Conservation (phyloP, 2,113 vertebrate species). For the Cyrtonyx montezumae region DNA sequence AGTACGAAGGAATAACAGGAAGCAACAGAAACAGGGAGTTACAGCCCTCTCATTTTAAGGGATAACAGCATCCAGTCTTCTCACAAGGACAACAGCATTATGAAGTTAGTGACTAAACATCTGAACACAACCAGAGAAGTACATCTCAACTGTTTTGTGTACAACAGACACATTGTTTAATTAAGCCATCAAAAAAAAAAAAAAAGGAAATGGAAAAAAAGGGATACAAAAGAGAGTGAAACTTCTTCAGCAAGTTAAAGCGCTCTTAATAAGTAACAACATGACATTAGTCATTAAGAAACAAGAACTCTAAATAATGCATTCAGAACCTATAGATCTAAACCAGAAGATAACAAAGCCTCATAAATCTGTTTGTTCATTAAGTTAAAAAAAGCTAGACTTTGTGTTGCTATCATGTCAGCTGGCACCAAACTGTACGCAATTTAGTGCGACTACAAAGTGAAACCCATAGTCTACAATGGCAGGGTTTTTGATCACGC, state of each 20-base stretch:
- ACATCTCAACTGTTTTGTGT: slow-evolving; percentile 29
- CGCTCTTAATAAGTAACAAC: slow-evolving; percentile 81
- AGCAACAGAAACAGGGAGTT: background rate
- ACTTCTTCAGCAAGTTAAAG: slow-evolving; percentile 76
- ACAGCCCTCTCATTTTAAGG: background rate
- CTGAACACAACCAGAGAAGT: slow-evolving; percentile 29
- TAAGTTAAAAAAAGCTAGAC: slow-evolving; percentile 84
- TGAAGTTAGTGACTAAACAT: slow-evolving; percentile 29
- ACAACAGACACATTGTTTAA: slow-evolving; percentile 53
- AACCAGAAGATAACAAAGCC: slow-evolving; percentile 84
- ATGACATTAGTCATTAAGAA: slow-evolving; percentile 80
- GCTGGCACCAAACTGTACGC: slow-evolving; percentile 90
- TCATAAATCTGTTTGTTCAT: slow-evolving; percentile 90
- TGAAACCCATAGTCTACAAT: slow-evolving; percentile 88
- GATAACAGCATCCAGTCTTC: background rate
- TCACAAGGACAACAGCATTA: background rate
- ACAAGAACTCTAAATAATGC: slow-evolving; percentile 80
- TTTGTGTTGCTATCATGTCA: slow-evolving; percentile 92
- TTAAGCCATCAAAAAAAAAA: slow-evolving; percentile 50
- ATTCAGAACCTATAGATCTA: slow-evolving; percentile 80
- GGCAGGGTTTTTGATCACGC: slow-evolving; percentile 95
- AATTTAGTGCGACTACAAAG: slow-evolving; percentile 95
- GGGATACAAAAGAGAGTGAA: slow-evolving; percentile 60
- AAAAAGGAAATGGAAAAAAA: background rate
- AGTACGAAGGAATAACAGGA: background rate